Evolutionary conservation across 35 echinoderm and acorn worm species (phyloP), one percentile per base, ranked within the genome.

Genomic region (Amphiura filiformis): DNA sequence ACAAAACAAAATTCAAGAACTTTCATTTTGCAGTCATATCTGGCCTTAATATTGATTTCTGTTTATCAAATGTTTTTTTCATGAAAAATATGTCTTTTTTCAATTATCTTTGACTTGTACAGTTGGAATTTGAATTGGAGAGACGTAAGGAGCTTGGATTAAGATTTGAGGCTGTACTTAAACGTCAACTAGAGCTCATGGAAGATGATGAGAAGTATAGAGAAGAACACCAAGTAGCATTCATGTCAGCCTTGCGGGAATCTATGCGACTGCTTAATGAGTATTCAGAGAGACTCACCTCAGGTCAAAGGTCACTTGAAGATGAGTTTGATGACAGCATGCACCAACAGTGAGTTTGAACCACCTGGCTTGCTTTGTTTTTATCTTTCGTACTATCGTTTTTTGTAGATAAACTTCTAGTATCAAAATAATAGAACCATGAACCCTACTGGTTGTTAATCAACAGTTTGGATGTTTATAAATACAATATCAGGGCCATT

Each of bases 161-260:
- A 34, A 91, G 96, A 76, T 89, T 98, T 57, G 93, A 94, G 79
- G 57, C 86, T 35, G 87, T 94, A 33, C 76, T 98, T 38, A 92
- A 94, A 87, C 88, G 93, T 35, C 96, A 98, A 56, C 78, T 82
- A 32, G 86, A 92, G 42, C 80, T 94, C 32, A 86, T 94, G 87
- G 65, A 40, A 65, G 89, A 98, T 5, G 96, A 98, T 80, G 92
- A 98, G n/a, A 88, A 76, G 90, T 88, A 65, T 41, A 56, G 92
- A 52, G 89, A 98, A 76, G 96, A 98, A 80, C 96, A 97, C 79
- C 96, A 98, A 88, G 92, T 98, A 31, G 84, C 92, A 13, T 98
- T 89, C 87, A 77, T 98, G 87, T 89, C 96, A 1, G 78, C 89
- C 41, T 39, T 94, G 0, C 86, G 89, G 37, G 96, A 98, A 82